Evolutionary conservation across 2,888 invertebrate species (phyloP), one percentile per base, ranked within the genome.

Genomic region (Hybos culiciformis): DNA sequence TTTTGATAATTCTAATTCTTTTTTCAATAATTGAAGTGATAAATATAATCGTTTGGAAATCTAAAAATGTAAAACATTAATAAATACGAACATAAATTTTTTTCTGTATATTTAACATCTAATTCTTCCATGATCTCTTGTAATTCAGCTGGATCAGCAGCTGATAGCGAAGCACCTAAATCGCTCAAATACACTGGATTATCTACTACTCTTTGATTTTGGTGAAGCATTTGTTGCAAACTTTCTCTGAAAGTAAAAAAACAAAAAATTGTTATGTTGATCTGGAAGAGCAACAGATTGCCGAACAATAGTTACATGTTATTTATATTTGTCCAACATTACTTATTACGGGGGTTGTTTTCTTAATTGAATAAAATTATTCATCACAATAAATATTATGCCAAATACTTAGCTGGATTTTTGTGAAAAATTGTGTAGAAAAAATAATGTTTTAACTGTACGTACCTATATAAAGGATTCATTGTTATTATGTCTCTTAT

Each of bases 151-250:
- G 92, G 81, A 54, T 96, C 94, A 1, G 90, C 88, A 21, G 88
- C 88, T 0, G 94, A 93, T 41, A 97, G 71, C 3, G 94, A 91
- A 8, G 94, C 96, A 37, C 94, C 97, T 42, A 98, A 71, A 69
- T 98, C 97, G 55, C 93, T 90, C 39, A 98, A 71, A 66, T 97
- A 97, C 14, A 96, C 87, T 1, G 98, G 98, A 72, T 99, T 97
- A 66, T 98, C 98, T 11, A 96, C 88, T 20, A 97, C 92, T 44
- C 93, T 74, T 65, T 94, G 93, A 2, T 94, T 94, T 57, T 93
- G 92, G 54, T 94, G 92, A 56, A 98, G 71, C 82, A 98, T 92
- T 68, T 96, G 93, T 59, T 93, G 91, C n/a, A 98, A 75, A 40
- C 93, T 92, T 62, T 98, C 97, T 51, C 94, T 82, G 53, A 1